Conservation (phyloP, 2,888 invertebrate genomes). For the Xylocampa areola region DNA sequence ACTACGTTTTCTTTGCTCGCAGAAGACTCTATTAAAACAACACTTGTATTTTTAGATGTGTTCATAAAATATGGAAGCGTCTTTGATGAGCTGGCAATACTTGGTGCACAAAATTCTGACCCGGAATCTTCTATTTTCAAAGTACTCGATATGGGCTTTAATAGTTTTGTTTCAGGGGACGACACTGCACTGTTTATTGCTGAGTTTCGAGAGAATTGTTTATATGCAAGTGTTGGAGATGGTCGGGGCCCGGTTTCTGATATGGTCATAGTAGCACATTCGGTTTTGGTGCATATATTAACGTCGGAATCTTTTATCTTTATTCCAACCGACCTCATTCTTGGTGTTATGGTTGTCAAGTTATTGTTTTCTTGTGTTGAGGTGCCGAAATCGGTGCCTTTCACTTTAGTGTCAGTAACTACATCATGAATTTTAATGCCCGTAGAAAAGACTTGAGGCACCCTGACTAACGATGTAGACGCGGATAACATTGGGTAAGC, state of each 20-base stretch:
- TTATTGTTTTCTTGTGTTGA: conserved; percentile 55
- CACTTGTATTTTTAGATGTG: conserved; percentile 52
- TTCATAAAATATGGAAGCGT: conserved; percentile 11
- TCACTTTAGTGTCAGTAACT: conserved; percentile 47
- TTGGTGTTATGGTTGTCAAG: conserved; percentile 58
- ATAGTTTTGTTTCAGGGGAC: conserved; percentile 57
- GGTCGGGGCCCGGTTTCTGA: conserved; percentile 4
- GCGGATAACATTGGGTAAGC: conserved; percentile 65
- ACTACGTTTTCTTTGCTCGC: conserved; percentile 45
- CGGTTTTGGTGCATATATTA: conserved; percentile 36
- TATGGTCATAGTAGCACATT: conserved; percentile 58
- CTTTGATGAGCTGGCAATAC: conserved; percentile 28
- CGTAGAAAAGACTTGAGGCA: conserved; percentile 64
- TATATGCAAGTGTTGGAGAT: conserved; percentile 7
- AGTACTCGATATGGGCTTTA: conserved; percentile 60
- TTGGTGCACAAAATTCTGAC: conserved; percentile 59
- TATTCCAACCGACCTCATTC: conserved; percentile 66
- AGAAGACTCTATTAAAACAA: conserved; percentile 51
- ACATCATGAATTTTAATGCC: conserved; percentile 73
- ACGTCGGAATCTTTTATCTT: conserved; percentile 71
- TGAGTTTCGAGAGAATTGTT: conserved; percentile 9
- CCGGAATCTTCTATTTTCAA: conserved; percentile 63
- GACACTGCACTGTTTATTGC: conserved; percentile 21
- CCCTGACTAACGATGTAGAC: conserved; percentile 68
- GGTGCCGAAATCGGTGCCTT: conserved; percentile 66